Evolutionary conservation across 2,888 invertebrate genomes (phyloP), one percentile per base, ranked within the genome.

Genomic region (Apeira syringaria): DNA sequence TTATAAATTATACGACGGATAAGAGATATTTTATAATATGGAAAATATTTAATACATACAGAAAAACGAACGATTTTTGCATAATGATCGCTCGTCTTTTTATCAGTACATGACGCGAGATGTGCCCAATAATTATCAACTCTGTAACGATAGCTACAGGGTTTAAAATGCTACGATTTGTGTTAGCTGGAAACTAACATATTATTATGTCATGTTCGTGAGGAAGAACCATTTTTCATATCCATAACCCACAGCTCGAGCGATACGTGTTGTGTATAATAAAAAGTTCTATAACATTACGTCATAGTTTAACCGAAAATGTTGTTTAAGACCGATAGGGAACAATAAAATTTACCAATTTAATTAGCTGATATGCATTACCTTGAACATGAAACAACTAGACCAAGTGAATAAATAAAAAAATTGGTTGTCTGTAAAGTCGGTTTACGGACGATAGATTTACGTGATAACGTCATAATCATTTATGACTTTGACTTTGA

Each of bases 51-150:
- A 29, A 25, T 5, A 24, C 27, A 43, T 12, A 24, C 36, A 51
- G 51, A 35, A 26, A 44, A n/a, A n/a, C n/a, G 37, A 28, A 33
- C 43, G 32, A 13, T 27, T 47, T 49, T 54, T 51, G 40, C 47
- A 54, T 54, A 54, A 51, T 47, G 45, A 47, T 38, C 43, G 43
- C 48, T 32, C 10, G 26, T 32, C 43, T 20, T 33, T 24, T 20
- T 12, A 12, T 18, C 9, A 37, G 18, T 7, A 37, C 17, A 33
- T 32, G n/a, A n/a, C 8, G 26, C 6, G 4, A 13, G 1, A 30
- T 17, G 7, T 17, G n/a, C 4, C 24, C 3, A 17, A 2, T n/a
- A 2, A 31, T 20, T 20, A 12, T 31, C 20, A 15, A 17, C 35
- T 32, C 8, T 43, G 27, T 17, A 0, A 1, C 8, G 0, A 4